Evolutionary conservation across 1,140 invertebrate species (phyloP).

Genomic region (Tachypleus tridentatus): DNA sequence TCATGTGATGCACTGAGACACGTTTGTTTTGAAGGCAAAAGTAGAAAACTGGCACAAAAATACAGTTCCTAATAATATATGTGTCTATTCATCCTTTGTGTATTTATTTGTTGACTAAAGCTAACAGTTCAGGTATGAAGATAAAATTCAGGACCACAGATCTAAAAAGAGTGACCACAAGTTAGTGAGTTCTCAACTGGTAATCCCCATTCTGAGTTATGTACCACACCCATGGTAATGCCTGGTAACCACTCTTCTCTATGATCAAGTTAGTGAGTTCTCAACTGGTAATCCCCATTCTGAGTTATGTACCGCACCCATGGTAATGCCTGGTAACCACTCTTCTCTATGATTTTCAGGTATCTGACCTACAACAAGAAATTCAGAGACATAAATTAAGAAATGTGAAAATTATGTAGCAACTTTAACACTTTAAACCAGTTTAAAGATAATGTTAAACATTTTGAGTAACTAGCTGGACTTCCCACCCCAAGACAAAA

Average conservation of each 20-base stretch:
- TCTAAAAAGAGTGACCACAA: too few species aligned
- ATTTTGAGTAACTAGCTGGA: neutral
- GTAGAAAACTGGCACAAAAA: too few species aligned
- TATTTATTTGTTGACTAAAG: too few species aligned
- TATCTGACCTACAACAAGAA: constrained; percentile 44
- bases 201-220: constrained; percentile 99
- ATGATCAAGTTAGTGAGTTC: constrained; percentile 98
- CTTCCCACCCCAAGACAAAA: too few species aligned
- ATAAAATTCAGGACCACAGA: too few species aligned
- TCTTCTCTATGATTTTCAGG: constrained; percentile 99
- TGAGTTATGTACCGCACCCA: constrained; percentile 99
- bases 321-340: constrained; percentile 95
- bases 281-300: constrained; percentile 97
- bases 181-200: constrained; percentile 83
- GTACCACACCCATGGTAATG: constrained; percentile 96
- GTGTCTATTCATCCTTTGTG: too few species aligned
- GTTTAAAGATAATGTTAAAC: neutral
- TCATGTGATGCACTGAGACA: too few species aligned
- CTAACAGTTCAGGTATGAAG: too few species aligned
- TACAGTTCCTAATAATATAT: too few species aligned
- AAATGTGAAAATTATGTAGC: too few species aligned
- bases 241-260: constrained; percentile 99
- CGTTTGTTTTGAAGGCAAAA: too few species aligned
- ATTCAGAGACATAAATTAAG: neutral
- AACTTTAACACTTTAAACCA: constrained; percentile 1